Conservation (phyloP, 2,113 vertebrate species). For the Nibea coibor region DNA sequence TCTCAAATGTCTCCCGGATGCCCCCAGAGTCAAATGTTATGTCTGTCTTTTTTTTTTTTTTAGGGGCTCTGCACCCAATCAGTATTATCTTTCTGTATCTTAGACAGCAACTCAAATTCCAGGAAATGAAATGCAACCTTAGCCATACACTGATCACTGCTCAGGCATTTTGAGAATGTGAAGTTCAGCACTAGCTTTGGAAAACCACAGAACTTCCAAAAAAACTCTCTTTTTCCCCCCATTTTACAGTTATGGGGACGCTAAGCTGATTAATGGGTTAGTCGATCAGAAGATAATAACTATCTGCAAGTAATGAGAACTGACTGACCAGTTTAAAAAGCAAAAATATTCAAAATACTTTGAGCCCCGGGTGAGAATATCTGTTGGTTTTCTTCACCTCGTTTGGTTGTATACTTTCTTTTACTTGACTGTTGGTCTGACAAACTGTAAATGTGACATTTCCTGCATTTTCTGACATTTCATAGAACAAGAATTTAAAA, state of each 20-base stretch:
- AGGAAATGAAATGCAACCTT: slow-evolving; percentile 58
- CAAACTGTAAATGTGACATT: no score
- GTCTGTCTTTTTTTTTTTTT: slow-evolving; percentile 13
- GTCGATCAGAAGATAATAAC: no score
- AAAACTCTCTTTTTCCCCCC: neutral
- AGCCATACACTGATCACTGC: slow-evolving; percentile 8
- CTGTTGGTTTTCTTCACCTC: neutral
- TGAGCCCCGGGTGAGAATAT: neutral
- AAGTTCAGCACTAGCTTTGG: neutral
- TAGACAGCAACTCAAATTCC: slow-evolving; percentile 26
- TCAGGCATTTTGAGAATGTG: slow-evolving; percentile 26
- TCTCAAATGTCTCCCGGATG: slow-evolving; percentile 28
- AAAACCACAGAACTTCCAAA: neutral
- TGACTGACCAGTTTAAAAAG: neutral
- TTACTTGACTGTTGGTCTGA: no score
- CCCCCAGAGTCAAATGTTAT: slow-evolving; percentile 32
- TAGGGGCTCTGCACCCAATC: slow-evolving; percentile 8
- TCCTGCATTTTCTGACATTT: neutral
- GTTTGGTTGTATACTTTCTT: neutral
- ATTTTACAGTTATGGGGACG: no score
- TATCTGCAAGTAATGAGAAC: no score
- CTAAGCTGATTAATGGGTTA: neutral
- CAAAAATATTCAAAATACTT: neutral
- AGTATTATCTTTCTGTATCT: slow-evolving; percentile 42
- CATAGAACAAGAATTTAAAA: no score